phyloP scores from a whole-genome alignment of 2,113 vertebrate species.

The Colistium nudipinnis region DNA sequence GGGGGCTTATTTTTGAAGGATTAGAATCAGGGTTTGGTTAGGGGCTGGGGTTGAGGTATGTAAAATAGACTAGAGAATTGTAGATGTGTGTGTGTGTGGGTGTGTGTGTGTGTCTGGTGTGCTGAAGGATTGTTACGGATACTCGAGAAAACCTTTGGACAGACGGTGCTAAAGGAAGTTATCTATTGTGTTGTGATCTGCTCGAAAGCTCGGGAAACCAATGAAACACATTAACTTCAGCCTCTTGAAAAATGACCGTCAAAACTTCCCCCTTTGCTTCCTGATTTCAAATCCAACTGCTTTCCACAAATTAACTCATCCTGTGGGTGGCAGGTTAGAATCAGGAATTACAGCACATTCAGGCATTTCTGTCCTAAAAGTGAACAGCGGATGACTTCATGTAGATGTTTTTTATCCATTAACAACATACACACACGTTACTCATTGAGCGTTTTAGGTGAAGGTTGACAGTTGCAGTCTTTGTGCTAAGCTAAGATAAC shows the following conservation, averaged over 20 bases:
- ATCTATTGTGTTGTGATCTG: slow-evolving; percentile 29
- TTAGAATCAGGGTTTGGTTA: too few relatives aligned
- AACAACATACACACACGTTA: too few relatives aligned
- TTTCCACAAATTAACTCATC: neutral
- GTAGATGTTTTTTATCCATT: too few relatives aligned
- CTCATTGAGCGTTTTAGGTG: neutral
- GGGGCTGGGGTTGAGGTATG: neutral
- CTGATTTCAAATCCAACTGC: neutral
- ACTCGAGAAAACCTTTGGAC: slow-evolving; percentile 10
- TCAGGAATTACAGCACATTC: neutral
- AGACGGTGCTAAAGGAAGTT: neutral
- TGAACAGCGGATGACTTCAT: neutral
- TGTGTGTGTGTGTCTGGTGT: slow-evolving; percentile 2
- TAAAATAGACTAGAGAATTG: too few relatives aligned
- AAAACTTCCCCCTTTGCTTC: neutral
- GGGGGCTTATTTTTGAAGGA: too few relatives aligned
- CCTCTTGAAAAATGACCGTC: neutral
- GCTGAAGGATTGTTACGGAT: neutral
- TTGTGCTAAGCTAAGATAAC: neutral
- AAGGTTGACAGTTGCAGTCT: neutral
- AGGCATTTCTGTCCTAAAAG: neutral
- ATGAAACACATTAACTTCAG: neutral
- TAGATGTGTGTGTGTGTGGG: neutral
- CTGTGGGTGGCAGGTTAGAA: neutral
- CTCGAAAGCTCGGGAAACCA: neutral